These are phyloP conservation scores for Podocnemis expansa DNA, from an alignment of 2,113 vertebrate species.

Conservation along the genomic window DNA sequence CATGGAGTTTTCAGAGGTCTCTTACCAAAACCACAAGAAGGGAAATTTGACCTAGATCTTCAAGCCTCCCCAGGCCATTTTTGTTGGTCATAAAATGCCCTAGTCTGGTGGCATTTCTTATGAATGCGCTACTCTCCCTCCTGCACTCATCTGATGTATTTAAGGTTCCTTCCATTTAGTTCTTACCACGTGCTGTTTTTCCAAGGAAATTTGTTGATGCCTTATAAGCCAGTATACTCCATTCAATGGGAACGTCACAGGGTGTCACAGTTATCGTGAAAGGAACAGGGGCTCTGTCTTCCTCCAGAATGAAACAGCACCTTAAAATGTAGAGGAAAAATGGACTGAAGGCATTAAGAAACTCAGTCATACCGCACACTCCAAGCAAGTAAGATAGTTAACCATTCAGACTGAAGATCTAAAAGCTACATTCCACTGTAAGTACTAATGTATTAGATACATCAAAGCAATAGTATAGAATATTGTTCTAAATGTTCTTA, in stretches of 20 bases:
- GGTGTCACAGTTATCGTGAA: conserved; percentile 87
- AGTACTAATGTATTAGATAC: background rate
- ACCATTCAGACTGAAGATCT: background rate
- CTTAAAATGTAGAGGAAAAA: conserved; percentile 60
- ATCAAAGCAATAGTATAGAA: background rate
- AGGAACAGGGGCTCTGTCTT: conserved; percentile 65
- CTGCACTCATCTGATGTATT: background rate
- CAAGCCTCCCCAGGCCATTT: background rate
- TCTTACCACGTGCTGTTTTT: conserved; percentile 54
- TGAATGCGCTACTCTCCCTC: rapidly evolving
- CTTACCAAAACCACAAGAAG: background rate
- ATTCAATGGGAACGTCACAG: conserved; percentile 85
- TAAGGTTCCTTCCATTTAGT: background rate
- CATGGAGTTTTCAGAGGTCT: rapidly evolving
- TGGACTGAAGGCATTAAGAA: background rate
- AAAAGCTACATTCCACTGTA: background rate
- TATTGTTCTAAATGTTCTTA: background rate
- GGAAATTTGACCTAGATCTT: background rate
- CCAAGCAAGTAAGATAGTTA: background rate
- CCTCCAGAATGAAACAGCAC: conserved; percentile 84
- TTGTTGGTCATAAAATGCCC: background rate
- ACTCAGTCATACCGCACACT: background rate
- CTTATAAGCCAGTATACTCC: conserved; percentile 76
- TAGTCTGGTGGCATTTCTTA: rapidly evolving
- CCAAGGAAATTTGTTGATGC: conserved; percentile 31